Conservation (phyloP, 1,140 invertebrate genomes). For the Antheraea mylitta region DNA sequence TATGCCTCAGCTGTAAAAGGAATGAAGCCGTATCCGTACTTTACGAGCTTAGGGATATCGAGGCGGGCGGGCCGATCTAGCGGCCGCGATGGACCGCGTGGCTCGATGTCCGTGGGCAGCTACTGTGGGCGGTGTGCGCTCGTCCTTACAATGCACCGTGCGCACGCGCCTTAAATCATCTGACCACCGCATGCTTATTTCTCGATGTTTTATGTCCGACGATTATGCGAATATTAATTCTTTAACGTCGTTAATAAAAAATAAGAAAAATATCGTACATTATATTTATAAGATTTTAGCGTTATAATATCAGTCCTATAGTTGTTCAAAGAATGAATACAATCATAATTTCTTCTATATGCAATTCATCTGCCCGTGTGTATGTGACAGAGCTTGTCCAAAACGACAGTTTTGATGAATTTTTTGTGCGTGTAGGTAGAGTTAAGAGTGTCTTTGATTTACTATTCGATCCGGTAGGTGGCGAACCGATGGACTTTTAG, state of each 20-base stretch:
- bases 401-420: too few species aligned
- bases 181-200: conserved; percentile 3
- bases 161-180: conserved; percentile 29
- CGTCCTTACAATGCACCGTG: conserved; percentile 38
- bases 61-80: conserved; percentile 59
- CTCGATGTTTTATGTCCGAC: conserved; percentile 2
- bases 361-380: too few species aligned
- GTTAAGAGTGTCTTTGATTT: too few species aligned
- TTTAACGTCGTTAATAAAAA: neutral
- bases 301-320: too few species aligned
- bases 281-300: too few species aligned
- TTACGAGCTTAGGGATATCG: conserved; percentile 23
- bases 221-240: neutral
- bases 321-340: too few species aligned
- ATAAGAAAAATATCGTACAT: neutral
- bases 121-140: conserved; percentile 52
- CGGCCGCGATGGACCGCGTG: conserved; percentile 14
- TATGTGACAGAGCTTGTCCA: too few species aligned
- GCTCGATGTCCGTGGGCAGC: conserved; percentile 35
- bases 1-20: neutral
- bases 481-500: too few species aligned
- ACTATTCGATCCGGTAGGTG: too few species aligned
- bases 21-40: conserved; percentile 34
- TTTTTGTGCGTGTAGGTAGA: too few species aligned
- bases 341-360: too few species aligned